These are phyloP conservation scores for Sclerodermus sp. DNA, from an alignment of 2,888 invertebrate species.

Conservation along the genomic window DNA sequence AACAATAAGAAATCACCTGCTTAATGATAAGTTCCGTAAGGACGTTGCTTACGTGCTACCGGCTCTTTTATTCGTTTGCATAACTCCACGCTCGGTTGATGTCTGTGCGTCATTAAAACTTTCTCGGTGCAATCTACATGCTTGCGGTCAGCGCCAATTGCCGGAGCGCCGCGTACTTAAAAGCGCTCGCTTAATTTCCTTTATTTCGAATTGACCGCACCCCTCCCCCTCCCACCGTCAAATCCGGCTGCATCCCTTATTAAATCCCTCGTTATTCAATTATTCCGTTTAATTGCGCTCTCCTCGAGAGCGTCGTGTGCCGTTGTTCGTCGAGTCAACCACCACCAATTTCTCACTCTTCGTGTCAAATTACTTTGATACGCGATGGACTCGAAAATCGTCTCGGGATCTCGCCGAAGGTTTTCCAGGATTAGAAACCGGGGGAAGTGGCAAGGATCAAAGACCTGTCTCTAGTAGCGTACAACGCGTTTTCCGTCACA, in stretches of 20 bases:
- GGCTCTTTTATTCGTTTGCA: conserved; percentile 10
- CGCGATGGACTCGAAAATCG: no score
- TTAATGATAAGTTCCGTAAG: neutral
- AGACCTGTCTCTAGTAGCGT: no score
- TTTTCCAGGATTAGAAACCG: no score
- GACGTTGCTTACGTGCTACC: neutral
- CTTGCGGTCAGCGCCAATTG: conserved; percentile 6
- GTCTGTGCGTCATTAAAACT: conserved; percentile 15
- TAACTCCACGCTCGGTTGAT: conserved; percentile 6
- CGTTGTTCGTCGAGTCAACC: no score
- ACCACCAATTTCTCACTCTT: no score
- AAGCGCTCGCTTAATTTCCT: neutral
- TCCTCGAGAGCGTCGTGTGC: no score
- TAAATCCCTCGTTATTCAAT: neutral
- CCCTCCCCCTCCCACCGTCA: no score
- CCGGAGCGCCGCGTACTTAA: neutral
- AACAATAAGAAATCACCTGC: conserved; percentile 4
- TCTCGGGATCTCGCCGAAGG: no score
- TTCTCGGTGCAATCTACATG: conserved; percentile 16
- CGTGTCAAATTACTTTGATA: no score
- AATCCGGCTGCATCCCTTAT: no score
- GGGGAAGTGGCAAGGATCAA: no score
- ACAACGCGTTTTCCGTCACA: no score
- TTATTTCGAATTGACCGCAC: neutral
- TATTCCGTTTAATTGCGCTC: neutral